These are phyloP conservation scores for Encarsia formosa DNA, from an alignment of 2,888 invertebrate species.

Conservation along the genomic window DNA sequence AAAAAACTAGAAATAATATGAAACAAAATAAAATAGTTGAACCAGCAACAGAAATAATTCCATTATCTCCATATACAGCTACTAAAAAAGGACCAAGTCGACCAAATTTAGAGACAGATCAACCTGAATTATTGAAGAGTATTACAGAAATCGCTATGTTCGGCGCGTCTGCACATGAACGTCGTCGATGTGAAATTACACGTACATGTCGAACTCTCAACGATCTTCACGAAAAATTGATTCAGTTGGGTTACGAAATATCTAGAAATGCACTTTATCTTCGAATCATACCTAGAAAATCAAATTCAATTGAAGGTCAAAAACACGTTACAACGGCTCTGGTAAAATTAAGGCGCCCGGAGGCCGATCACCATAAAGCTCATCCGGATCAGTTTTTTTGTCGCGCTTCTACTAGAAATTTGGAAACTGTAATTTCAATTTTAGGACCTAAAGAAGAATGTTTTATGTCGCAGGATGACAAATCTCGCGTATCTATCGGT, in stretches of 20 bases:
- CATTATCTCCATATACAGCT: no score
- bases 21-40: no score
- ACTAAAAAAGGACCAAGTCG: no score
- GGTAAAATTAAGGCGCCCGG: background rate
- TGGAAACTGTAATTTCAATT: no score
- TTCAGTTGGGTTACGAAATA: background rate
- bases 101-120: background rate
- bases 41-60: no score
- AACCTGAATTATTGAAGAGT: background rate
- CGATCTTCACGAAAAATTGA: background rate
- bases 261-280: background rate
- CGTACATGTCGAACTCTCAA: background rate
- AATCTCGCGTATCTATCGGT: constrained; percentile 43
- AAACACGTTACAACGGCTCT: background rate
- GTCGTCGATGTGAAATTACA: background rate
- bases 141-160: background rate
- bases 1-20: no score
- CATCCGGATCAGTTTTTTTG: background rate
- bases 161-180: background rate
- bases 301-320: background rate
- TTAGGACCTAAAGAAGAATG: background rate
- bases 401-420: background rate
- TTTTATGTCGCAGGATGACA: constrained; percentile 40
- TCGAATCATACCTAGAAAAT: background rate
- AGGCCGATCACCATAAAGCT: background rate